Base-by-base conservation (phyloP, 1,140 invertebrate genomes). In the Calosoma granatense region DNA sequence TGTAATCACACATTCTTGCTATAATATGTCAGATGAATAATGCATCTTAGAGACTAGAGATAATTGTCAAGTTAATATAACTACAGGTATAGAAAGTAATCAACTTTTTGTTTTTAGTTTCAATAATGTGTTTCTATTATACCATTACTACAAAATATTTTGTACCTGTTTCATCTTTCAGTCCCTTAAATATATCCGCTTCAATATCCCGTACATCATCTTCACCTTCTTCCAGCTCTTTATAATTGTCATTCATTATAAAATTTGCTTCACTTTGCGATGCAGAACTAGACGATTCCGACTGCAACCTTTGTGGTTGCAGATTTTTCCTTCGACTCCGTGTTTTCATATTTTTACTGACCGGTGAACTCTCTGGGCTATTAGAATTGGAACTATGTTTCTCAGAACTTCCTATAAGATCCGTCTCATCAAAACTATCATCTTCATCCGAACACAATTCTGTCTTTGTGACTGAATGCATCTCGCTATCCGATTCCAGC, bases 141-240 rank as follows among this genome's bases (percentile, higher is more conserved):
- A 36, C 17, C 6, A 6, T 51, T 51, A 51, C 14, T 15, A 36
- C n/a, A 43, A 36, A 26, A 47, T 17, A 54, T 55, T 9, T 59
- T 14, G 54, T 51, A 66, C 65, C 64, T 23, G 64, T 58, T 59
- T 67, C 64, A n/a, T 67, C 64, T 41, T 60, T 64, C 20, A 67
- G 43, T 36, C 65, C 65, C 56, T 65, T 65, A 56, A 67, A 67
- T 55, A 67, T 64, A 61, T 67, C 60, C 53, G 64, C 60, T 19
- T 65, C 63, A 36, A 67, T 64, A 51, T 63, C 60, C 1, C 58
- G 47, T 26, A 61, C 56, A 39, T 64, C 51, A 56, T 67, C 64
- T 2, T 63, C 65, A 55, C 51, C 54, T 53, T 65, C 62, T 43
- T 9, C 41, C 3, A 17, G 41, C 17, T 47, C 41, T 11, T 47